These are phyloP conservation scores for Melanostoma mellinum DNA, from an alignment of 2,888 invertebrate genomes.

Conservation along the genomic window DNA sequence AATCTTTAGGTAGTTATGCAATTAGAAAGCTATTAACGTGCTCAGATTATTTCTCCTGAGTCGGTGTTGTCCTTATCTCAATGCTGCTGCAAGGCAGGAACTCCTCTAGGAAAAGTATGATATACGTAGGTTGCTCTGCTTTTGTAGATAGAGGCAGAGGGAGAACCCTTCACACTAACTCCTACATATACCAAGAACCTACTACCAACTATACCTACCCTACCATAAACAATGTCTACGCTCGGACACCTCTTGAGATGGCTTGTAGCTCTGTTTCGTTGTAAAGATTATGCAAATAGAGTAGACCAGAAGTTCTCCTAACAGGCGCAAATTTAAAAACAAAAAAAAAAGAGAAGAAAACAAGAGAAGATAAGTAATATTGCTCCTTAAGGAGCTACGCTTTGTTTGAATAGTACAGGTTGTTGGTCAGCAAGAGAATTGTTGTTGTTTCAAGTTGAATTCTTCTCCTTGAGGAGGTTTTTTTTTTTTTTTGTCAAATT, in stretches of 20 bases:
- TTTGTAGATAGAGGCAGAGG: too few relatives aligned
- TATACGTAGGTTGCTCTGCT: too few relatives aligned
- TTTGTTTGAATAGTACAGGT: constrained; percentile 16
- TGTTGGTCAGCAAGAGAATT: background rate
- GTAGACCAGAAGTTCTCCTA: background rate
- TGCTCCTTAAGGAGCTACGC: background rate
- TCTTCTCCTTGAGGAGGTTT: too few relatives aligned
- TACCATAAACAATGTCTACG: constrained; percentile 6
- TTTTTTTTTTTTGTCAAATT: too few relatives aligned
- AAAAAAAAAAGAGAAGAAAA: background rate
- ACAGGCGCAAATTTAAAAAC: constrained; percentile 5
- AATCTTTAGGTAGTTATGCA: constrained; percentile 55
- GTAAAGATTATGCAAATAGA: constrained; percentile 51
- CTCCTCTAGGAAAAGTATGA: constrained; percentile 7
- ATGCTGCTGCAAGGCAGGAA: constrained; percentile 3
- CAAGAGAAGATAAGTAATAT: constrained; percentile 8
- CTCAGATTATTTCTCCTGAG: constrained; percentile 24
- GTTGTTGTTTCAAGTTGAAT: background rate
- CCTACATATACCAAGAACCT: too few relatives aligned
- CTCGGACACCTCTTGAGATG: constrained; percentile 28
- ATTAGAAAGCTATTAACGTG: constrained; percentile 60
- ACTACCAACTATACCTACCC: background rate
- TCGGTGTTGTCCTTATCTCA: background rate
- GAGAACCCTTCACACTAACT: too few relatives aligned
- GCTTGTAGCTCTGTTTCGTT: constrained; percentile 26